Percentiles rank a stretch among this genome's conserved stretches.
phyloP scores from a whole-genome alignment of 1,140 invertebrate genomes.

The Drosophila sucinea region DNA sequence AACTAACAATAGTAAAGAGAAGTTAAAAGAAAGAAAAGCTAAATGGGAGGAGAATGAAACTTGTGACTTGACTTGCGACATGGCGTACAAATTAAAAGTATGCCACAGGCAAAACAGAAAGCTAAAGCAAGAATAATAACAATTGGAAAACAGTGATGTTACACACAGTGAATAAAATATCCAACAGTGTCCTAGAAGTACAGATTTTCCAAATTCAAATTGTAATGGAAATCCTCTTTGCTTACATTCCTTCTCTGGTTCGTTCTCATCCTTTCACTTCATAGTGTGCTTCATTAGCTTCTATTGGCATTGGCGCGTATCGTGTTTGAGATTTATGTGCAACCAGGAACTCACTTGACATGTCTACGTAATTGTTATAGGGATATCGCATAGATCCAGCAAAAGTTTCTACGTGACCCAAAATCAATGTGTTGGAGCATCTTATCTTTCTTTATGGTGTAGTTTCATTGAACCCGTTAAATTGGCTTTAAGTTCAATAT shows the following conservation, averaged over 20 bases:
- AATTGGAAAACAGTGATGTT: conserved; percentile 2
- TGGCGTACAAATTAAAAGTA: conserved; percentile 74
- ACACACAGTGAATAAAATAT: no score
- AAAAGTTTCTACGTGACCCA: conserved; percentile 37
- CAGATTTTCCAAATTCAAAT: background rate
- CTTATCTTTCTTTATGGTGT: conserved; percentile 17
- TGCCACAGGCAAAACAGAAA: conserved; percentile 61
- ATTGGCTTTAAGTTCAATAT: no score
- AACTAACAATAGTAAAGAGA: background rate
- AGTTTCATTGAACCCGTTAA: background rate
- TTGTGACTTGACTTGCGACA: conserved; percentile 57
- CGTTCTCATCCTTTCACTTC: no score
- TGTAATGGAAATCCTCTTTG: conserved; percentile 36
- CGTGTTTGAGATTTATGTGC: conserved; percentile 40
- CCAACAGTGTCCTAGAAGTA: conserved; percentile 1
- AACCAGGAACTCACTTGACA: conserved; percentile 46
- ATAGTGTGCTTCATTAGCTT: conserved; percentile 33
- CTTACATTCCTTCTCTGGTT: conserved; percentile 11
- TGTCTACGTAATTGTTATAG: conserved; percentile 44
- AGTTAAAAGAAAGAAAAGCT: background rate
- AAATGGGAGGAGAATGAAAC: background rate
- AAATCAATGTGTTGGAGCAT: conserved; percentile 36
- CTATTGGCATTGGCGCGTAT: conserved; percentile 26
- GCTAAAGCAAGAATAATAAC: conserved; percentile 24
- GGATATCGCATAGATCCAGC: background rate